Evolutionary conservation across 2,888 invertebrate species (phyloP).

Genomic region (Agelastica alni): DNA sequence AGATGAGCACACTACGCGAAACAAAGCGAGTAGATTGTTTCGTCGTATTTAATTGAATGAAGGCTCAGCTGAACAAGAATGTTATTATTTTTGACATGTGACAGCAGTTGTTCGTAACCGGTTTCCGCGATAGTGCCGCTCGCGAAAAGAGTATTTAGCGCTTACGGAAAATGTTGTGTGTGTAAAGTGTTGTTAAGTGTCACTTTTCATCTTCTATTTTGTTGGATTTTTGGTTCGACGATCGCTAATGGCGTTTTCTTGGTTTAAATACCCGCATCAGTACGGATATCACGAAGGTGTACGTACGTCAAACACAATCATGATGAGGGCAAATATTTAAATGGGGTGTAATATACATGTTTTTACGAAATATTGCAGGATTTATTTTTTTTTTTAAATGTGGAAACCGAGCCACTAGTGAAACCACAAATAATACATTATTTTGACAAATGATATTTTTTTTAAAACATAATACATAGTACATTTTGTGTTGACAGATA

Average conservation of each 20-base stretch:
- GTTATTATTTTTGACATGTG: constrained; percentile 36
- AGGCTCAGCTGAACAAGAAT: constrained; percentile 30
- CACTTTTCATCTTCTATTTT: not conserved
- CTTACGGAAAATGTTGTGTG: constrained; percentile 2
- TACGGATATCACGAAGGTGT: constrained; percentile 14
- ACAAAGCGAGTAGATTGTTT: constrained; percentile 26
- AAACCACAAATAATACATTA: too few species aligned
- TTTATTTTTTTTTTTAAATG: too few species aligned
- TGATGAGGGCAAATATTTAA: too few species aligned
- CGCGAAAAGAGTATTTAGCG: constrained; percentile 11
- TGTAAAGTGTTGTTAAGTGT: constrained; percentile 1
- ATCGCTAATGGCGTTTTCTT: constrained; percentile 29
- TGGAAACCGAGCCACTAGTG: too few species aligned
- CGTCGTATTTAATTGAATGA: constrained; percentile 34
- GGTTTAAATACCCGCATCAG: constrained; percentile 27
- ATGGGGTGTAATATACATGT: too few species aligned
- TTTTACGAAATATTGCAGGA: too few species aligned
- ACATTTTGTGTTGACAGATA: too few species aligned
- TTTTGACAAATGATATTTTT: too few species aligned
- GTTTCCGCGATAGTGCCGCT: constrained; percentile 19
- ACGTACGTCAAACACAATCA: too few species aligned
- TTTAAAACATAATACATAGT: too few species aligned
- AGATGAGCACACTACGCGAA: constrained; percentile 3
- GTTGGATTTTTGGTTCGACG: not conserved
- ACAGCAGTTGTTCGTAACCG: constrained; percentile 32